Conservation (phyloP, 2,797 vertebrate genomes). For the Myripristis murdjan region DNA sequence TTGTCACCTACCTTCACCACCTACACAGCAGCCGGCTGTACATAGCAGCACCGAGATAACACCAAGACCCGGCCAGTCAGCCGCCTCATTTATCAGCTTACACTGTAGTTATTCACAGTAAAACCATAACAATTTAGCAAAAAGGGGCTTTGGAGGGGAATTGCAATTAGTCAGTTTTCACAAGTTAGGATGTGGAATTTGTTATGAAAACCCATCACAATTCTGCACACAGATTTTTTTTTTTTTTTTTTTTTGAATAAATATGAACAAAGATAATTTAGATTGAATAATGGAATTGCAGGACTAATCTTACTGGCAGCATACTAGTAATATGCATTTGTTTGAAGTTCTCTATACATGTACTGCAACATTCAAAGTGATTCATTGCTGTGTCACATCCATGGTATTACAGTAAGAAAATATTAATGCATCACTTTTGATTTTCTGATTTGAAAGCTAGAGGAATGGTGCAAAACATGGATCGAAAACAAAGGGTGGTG, state of each 20-base stretch:
- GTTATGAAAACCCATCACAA: conserved; percentile 9
- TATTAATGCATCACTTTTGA: conserved; percentile 34
- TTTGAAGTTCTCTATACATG: conserved; percentile 25
- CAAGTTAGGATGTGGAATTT: conserved; percentile 32
- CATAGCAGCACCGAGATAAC: conserved; percentile 72
- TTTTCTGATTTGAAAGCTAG: conserved; percentile 38
- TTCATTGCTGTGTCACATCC: conserved; percentile 1
- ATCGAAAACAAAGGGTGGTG: conserved; percentile 30
- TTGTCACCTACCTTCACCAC: conserved; percentile 80
- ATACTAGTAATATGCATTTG: background rate
- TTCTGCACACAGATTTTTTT: background rate
- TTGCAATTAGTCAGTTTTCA: conserved; percentile 39
- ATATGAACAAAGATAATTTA: background rate
- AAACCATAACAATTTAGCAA: conserved; percentile 53
- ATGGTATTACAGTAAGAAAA: conserved; percentile 11
- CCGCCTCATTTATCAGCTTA: conserved; percentile 78
- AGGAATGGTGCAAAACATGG: conserved; percentile 17
- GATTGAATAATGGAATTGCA: background rate
- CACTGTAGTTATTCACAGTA: conserved; percentile 54
- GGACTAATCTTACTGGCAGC: background rate
- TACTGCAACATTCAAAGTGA: conserved; percentile 22
- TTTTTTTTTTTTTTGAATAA: background rate
- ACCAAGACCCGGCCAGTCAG: conserved; percentile 69
- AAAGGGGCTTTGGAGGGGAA: conserved; percentile 25
- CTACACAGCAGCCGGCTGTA: conserved; percentile 71